Evolutionary conservation across 2,797 vertebrate genomes (phyloP), one percentile per base, ranked within the genome.

Genomic region (Phrynocephalus guinanensis): DNA sequence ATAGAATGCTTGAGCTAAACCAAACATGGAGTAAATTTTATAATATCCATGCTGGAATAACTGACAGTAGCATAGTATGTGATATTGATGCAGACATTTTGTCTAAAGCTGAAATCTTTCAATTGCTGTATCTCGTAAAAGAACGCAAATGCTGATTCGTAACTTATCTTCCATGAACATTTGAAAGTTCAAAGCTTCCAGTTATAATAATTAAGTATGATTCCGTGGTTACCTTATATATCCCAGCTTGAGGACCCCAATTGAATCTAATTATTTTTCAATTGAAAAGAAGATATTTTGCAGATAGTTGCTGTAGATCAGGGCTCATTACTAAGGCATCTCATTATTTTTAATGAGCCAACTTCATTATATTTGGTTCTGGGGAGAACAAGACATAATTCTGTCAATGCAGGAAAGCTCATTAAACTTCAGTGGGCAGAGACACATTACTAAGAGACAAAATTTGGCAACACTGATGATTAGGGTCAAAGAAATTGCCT

Each of bases 261-360:
- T 90, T 92, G 91, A 85, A 91, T 95, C 89, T 95, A 96, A 96
- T 96, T 96, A 94, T 68, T 84, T 93, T 96, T 92, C 89, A 89
- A 82, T 88, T 94, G 95, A 88, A 96, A 96, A 95, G 86, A 93
- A 95, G 88, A 85, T 95, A 87, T 93, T 96, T 92, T 48, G 66
- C 86, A 95, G 90, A 90, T 83, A 91, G 86, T 93, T 92, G 86
- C 86, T 95, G 90, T 95, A 95, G 93, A 95, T 96, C 93, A 96
- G 91, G 87, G 86, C 89, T 96, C 90, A 93, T 96, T 96, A 95
- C 82, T 93, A 93, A 95, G 86, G 81, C 85, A 93, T 93, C 93
- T 97, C 94, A 94, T 97, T 97, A 96, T 96, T 96, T 97, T 96
- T 97, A 97, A 96, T 95, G 95, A 96, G 90, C 48, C 38, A 95